Percentiles rank a stretch among this genome's conserved stretches.
phyloP scores from a whole-genome alignment of 2,113 vertebrate species.

The Trematomus loennbergii region DNA sequence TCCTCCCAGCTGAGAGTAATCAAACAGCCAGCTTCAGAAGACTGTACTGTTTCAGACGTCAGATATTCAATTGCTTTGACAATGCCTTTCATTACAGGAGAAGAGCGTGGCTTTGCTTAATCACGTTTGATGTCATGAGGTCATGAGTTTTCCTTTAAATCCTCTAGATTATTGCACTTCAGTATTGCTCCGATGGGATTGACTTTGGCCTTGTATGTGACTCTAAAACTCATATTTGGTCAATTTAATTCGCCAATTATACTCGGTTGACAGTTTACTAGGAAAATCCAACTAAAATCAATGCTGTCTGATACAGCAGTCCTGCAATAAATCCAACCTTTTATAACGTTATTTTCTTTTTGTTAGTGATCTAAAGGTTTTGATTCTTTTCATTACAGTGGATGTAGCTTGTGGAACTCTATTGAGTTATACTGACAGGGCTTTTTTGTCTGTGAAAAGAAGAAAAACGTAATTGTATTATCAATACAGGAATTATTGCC shows the following conservation, averaged over 20 bases:
- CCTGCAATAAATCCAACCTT: background rate
- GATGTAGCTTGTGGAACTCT: background rate
- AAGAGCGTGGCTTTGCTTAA: conserved; percentile 21
- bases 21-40: background rate
- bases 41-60: conserved; percentile 1
- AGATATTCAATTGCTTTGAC: conserved; percentile 3
- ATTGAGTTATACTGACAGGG: too few species aligned
- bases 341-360: background rate
- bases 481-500: background rate
- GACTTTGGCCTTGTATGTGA: background rate
- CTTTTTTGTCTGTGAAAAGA: too few species aligned
- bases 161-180: conserved; percentile 50
- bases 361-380: too few species aligned
- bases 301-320: background rate
- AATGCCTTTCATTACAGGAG: background rate
- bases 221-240: background rate
- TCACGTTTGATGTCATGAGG: background rate
- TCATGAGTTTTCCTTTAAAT: conserved; percentile 3
- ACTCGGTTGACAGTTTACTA: background rate
- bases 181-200: conserved; percentile 22
- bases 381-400: background rate
- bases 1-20: background rate
- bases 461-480: too few species aligned
- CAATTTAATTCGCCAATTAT: background rate
- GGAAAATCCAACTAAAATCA: background rate